Evolutionary conservation across 2,797 vertebrate genomes (phyloP), one percentile per base, ranked within the genome.

Genomic region (Acipenser oxyrinchus): DNA sequence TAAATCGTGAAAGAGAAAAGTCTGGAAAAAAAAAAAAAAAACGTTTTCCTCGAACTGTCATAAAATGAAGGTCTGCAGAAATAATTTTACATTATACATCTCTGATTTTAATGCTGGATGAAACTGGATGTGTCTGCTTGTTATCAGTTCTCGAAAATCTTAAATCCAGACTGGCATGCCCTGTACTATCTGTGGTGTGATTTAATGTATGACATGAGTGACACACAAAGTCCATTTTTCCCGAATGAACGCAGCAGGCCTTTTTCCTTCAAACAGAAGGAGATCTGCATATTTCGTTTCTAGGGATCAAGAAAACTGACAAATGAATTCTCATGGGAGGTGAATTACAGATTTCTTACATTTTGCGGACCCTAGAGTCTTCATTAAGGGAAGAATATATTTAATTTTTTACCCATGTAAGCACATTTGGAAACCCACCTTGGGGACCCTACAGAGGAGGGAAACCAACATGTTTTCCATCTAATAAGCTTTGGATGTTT

Each of bases 331-430:
- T 81, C 78, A 3, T 9, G 77, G 84, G 86, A 87, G 69, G 74
- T 73, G 81, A 79, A 67, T 13, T 69, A 63, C 80, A 65, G 63
- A 75, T 76, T 82, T 76, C 79, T 70, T 74, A 79, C 55, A 48
- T 81, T 76, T 65, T 6, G 58, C 68, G 51, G 78, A 78, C 85
- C 83, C 83, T 13, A 53, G 84, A 86, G 87, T 88, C 85, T 87
- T 86, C 84, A 86, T 88, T 85, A 87, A 78, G 78, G 84, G 82
- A 82, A 85, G 84, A 87, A 89, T 81, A 84, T 82, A 83, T 81
- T 76, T 74, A 49, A 81, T 82, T 82, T 80, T 87, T 83, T 83
- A 80, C 78, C 77, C 72, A 65, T 71, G 79, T 84, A 85, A 80
- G 84, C 82, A 83, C 82, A 85, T 86, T 85, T 79, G 83, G 74